Evolutionary conservation across 2,888 invertebrate species (phyloP), one percentile per base, ranked within the genome.

Genomic region (Notocelia uddmanniana): DNA sequence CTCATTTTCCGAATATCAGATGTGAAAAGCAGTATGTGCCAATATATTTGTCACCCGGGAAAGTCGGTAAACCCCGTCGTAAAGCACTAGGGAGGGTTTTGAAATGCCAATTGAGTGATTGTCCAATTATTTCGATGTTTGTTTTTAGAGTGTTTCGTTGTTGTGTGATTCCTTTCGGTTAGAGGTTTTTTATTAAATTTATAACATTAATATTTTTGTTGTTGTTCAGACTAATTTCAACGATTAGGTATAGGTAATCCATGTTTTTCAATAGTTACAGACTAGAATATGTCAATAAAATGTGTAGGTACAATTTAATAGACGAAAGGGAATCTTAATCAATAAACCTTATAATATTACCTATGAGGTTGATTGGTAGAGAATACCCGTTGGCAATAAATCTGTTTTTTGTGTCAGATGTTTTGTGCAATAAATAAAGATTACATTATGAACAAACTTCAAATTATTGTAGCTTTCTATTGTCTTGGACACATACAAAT

Each of bases 201-300:
- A 54, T 66, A 31, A 31, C 31, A 59, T 41, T 19, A 64, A 63
- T 26, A 59, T 66, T 59, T 64, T 60, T 60, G 71, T 52, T 70
- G 64, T 64, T 70, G 52, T 70, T 69, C 69, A 48, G 52, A 70
- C 64, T 70, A 70, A 70, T 64, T 58, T 70, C 70, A 66, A 66
- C 70, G 58, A 66, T 59, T 70, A 70, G 41, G 11, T 70, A 1
- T 70, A 70, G 66, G 70, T n/a, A n/a, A n/a, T n/a, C 13, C 18
- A 10, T 52, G 57, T 57, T 57, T 21, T 60, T 57, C 23, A 64
- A 34, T 70, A 57, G 52, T 13, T 41, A 54, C 23, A 60, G 60
- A 23, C 31, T 64, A 37, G 31, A 52, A 34, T 21, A 37, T 26
- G 26, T 50, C 31, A 48, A 31, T 19, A 19, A 63, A 48, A 26